phyloP scores from a whole-genome alignment of 2,113 vertebrate species.

The Bostrychus sinensis region DNA sequence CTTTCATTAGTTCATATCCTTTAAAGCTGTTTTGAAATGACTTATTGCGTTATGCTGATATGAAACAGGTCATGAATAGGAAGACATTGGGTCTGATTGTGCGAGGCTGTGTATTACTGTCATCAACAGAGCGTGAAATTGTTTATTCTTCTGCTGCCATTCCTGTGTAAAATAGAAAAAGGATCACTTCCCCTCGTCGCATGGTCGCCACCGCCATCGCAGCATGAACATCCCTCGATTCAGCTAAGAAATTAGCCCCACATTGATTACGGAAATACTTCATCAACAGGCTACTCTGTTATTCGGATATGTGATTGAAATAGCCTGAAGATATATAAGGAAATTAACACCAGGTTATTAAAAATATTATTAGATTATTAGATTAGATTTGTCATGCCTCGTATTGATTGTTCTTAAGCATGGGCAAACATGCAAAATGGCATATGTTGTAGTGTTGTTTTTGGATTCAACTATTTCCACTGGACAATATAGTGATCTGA shows the following conservation, averaged over 20 bases:
- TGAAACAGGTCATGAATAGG: conserved; percentile 37
- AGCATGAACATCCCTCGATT: conserved; percentile 36
- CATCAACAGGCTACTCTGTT: conserved; percentile 40
- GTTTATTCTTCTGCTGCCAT: conserved; percentile 71
- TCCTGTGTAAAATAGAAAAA: conserved; percentile 52
- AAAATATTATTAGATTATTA: too few relatives aligned
- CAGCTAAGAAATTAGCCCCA: conserved; percentile 53
- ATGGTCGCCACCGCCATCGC: conserved; percentile 16
- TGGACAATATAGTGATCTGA: background rate
- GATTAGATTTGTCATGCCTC: conserved; percentile 18
- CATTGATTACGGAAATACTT: conserved; percentile 56
- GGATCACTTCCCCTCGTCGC: conserved; percentile 37
- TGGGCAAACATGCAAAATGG: background rate
- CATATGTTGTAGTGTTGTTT: background rate
- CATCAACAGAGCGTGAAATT: conserved; percentile 69
- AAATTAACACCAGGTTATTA: conserved; percentile 12
- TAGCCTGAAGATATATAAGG: conserved; percentile 16
- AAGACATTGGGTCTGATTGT: conserved; percentile 36
- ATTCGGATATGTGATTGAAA: conserved; percentile 25
- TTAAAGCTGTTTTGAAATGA: conserved; percentile 18
- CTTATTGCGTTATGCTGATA: conserved; percentile 30
- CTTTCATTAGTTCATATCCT: too few relatives aligned
- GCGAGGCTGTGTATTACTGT: conserved; percentile 39
- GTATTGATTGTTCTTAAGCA: conserved; percentile 7
- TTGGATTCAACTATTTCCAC: background rate